Conservation (phyloP, 2,888 invertebrate genomes). For the Biston stratarius region DNA sequence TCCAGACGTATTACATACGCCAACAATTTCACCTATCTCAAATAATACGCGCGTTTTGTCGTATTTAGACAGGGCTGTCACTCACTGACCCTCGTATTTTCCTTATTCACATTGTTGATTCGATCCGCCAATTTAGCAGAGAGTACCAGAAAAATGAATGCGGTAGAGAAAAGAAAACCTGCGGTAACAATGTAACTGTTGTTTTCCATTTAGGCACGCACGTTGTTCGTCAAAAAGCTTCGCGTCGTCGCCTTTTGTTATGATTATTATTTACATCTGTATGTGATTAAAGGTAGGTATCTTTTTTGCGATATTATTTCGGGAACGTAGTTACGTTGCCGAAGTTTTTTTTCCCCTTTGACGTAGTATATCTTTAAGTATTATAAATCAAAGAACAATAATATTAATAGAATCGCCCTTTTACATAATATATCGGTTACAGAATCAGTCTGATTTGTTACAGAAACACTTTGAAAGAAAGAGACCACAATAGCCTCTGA, state of each 20-base stretch:
- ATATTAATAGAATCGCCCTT: too few relatives aligned
- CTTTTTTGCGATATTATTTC: background rate
- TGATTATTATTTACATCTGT: background rate
- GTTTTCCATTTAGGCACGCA: slow-evolving; percentile 6
- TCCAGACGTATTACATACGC: slow-evolving; percentile 33
- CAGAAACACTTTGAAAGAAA: too few relatives aligned
- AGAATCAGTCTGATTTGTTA: too few relatives aligned
- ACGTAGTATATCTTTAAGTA: background rate
- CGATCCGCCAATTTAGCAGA: slow-evolving; percentile 17
- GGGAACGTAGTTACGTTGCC: background rate
- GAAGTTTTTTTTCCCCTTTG: background rate
- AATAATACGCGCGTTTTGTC: slow-evolving; percentile 36
- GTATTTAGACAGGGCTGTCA: slow-evolving; percentile 38
- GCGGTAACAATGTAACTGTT: slow-evolving; percentile 5
- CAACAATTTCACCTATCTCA: slow-evolving; percentile 39
- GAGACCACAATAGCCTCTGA: too few relatives aligned
- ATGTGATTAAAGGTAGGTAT: background rate
- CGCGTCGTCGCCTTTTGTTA: slow-evolving; percentile 6
- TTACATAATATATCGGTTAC: too few relatives aligned
- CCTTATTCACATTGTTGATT: slow-evolving; percentile 25
- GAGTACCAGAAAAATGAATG: slow-evolving; percentile 21
- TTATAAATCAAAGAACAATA: background rate
- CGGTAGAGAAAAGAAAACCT: slow-evolving; percentile 7
- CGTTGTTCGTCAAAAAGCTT: background rate
- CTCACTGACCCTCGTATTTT: slow-evolving; percentile 18